Evolutionary conservation across 2,888 invertebrate species (phyloP).

Genomic region (Euclidia mi): DNA sequence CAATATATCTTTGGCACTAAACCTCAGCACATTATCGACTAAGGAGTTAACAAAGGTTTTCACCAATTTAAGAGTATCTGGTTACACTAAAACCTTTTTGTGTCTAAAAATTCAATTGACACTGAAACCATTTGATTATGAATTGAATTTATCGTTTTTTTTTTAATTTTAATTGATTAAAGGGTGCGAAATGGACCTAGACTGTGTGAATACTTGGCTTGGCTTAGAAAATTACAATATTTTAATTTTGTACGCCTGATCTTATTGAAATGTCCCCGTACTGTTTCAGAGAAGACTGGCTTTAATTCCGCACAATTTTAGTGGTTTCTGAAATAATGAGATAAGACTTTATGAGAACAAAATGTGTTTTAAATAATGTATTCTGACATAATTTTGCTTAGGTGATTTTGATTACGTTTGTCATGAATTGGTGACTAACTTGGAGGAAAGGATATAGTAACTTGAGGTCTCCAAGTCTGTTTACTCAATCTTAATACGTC

Average conservation of each 20-base stretch:
- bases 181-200: neutral
- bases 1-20: conserved; percentile 9
- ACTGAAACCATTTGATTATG: conserved; percentile 35
- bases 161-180: no score
- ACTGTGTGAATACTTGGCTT: conserved; percentile 4
- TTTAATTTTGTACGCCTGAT: neutral
- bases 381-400: no score
- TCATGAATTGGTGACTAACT: no score
- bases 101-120: conserved; percentile 51
- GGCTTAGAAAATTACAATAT: neutral
- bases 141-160: no score
- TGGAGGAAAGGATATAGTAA: no score
- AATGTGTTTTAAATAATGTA: neutral
- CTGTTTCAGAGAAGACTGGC: neutral
- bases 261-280: neutral
- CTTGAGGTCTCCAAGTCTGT: no score
- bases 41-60: conserved; percentile 60
- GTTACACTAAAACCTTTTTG: conserved; percentile 48
- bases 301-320: neutral
- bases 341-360: neutral
- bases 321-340: conserved; percentile 5
- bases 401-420: no score
- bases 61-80: conserved; percentile 61
- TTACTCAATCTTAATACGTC: no score
- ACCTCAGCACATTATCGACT: conserved; percentile 35